These are phyloP conservation scores for Ips typographus DNA, from an alignment of 1,140 invertebrate genomes.

Conservation along the genomic window DNA sequence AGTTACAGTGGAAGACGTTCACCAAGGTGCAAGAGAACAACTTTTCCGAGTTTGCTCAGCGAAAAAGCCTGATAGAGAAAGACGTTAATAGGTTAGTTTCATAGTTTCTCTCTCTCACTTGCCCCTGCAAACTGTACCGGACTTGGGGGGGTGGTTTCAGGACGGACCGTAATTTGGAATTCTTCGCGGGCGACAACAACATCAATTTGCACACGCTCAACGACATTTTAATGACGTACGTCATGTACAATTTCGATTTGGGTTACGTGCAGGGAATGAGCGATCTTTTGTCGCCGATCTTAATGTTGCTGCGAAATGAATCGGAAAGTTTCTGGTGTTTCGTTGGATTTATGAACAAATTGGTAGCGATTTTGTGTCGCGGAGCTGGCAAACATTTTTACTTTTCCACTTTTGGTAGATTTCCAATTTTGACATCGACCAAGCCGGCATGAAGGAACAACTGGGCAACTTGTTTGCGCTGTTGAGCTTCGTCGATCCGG, in stretches of 20 bases:
- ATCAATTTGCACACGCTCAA: conserved; percentile 81
- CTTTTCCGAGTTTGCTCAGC: conserved; percentile 86
- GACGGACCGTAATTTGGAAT: conserved; percentile 90
- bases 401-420: too few relatives aligned
- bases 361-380: conserved; percentile 67
- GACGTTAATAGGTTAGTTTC: conserved; percentile 72
- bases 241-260: conserved; percentile 99
- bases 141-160: conserved; percentile 51
- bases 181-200: conserved; percentile 90
- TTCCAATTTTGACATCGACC: conserved; percentile 96
- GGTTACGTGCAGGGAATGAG: conserved; percentile 98
- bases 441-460: conserved; percentile 95
- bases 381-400: too few relatives aligned
- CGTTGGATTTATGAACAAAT: conserved; percentile 96
- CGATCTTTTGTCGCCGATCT: conserved; percentile 91
- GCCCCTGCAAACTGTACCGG: too few relatives aligned
- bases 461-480: conserved; percentile 82
- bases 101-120: too few relatives aligned
- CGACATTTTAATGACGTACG: conserved; percentile 97
- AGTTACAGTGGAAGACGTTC: conserved; percentile 94
- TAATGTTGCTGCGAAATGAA: conserved; percentile 89
- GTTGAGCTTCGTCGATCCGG: conserved; percentile 78
- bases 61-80: conserved; percentile 96
- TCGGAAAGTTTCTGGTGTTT: conserved; percentile 99
- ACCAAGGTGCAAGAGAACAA: conserved; percentile 82